Base-by-base conservation (phyloP, 1,140 invertebrate genomes). In the Drosophila nikananu region DNA sequence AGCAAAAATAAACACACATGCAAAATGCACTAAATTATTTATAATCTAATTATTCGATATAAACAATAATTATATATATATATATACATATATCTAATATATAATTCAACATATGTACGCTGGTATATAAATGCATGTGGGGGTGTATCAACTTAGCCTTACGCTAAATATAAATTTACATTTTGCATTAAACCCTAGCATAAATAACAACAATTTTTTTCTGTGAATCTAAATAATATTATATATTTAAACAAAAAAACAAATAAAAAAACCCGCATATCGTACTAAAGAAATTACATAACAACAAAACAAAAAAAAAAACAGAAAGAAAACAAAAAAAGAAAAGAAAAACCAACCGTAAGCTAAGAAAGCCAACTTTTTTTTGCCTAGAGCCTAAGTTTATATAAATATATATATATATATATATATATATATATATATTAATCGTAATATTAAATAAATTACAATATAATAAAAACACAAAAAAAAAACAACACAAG, bases 331-430 rank as follows among this genome's bases (percentile, higher is more conserved):
- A 63, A 54, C 17, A 64, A 48, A 58, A 68, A 65, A 48, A 68
- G 7, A 30, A 62, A 80, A 39, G 48, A 49, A 27, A 63, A 61
- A 67, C 48, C 48, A 83, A 67, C 32, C 59, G 12, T 73, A 79
- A 65, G 23, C 30, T 84, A 87, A 89, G 80, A 49, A 64, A 91
- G 83, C 80, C 84, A 89, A 80, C 55, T 81, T 89, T 89, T 82
- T 89, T 91, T 84, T 81, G 71, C 62, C 64, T 84, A 87, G 70
- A 42, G 27, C 58, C 30, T 91, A 91, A 91, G 87, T 86, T 83
- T 55, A 77, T 80, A n/a, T n/a, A n/a, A n/a, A n/a, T n/a, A n/a
- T n/a, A n/a, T n/a, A n/a, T n/a, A n/a, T n/a, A 51, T 25, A 49
- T 27, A 81, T 42, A 62, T 37, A 30, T 32, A 32, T 32, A 51